Evolutionary conservation across 2,888 invertebrate species (phyloP), one percentile per base, ranked within the genome.

Genomic region (Isoperla grammatica): DNA sequence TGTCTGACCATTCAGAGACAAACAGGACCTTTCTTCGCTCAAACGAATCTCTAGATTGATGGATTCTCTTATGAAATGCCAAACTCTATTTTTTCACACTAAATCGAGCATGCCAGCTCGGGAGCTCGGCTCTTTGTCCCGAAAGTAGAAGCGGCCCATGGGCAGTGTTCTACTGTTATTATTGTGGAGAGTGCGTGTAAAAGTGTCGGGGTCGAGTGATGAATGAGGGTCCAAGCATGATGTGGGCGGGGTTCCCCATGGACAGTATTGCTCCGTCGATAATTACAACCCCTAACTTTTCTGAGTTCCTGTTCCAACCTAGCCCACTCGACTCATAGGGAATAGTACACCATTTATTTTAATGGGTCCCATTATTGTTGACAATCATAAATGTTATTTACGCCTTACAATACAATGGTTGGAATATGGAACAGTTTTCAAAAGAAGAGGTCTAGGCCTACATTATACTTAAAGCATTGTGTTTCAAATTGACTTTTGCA

Each of bases 161-260:
- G 29, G 8, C 29, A 29, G 29, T 29, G 29, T 29, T 29, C 8
- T 3, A 40, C 39, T 53, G 54, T 62, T 62, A 53, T 62, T 62
- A 56, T 62, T 62, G 62, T 62, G 20, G 42, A 56, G 43, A 35
- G 29, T 37, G 29, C 45, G 42, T 49, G 62, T 59, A 59, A 59
- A 59, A 59, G 56, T 62, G 62, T 62, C 62, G 29, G 35, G 40
- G 29, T 12, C 22, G 13, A 29, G 59, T 62, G 62, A 62, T 62
- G 59, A 59, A 62, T 62, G 53, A 49, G 40, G 50, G 22, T 15
- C 13, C 15, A 40, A 62, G 62, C 59, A 58, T 56, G 57, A 49
- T 49, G 59, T 37, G 56, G 62, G 59, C 40, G 59, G 59, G 11
- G 29, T 49, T 37, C 22, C n/a, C 29, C 37, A 29, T 8, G 29